Evolutionary conservation across 2,113 vertebrate genomes (phyloP).

Genomic region (Seriola quinqueradiata): DNA sequence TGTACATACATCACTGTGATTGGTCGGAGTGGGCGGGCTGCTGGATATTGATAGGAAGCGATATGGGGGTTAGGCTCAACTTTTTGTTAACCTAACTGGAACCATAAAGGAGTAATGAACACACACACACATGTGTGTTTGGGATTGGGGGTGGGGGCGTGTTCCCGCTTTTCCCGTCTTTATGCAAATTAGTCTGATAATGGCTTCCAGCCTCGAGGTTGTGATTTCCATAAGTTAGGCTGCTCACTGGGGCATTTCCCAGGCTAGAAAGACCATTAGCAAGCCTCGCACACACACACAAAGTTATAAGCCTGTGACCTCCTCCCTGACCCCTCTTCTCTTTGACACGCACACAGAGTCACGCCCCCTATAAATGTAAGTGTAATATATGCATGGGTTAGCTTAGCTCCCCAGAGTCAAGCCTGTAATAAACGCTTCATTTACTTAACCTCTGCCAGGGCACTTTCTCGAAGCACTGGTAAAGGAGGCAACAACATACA

Average conservation of each 20-base stretch:
- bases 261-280: conserved; percentile 88
- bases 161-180: conserved; percentile 68
- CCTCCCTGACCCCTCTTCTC: conserved; percentile 61
- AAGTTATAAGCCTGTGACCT: conserved; percentile 63
- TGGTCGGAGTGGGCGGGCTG: conserved; percentile 44
- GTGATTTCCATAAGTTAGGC: conserved; percentile 91
- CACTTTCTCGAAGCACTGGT: conserved; percentile 35
- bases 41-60: conserved; percentile 85
- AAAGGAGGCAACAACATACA: conserved; percentile 19
- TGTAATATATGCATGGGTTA: conserved; percentile 77
- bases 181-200: conserved; percentile 91
- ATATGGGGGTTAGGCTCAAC: conserved; percentile 74
- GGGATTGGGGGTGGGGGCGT: conserved; percentile 45
- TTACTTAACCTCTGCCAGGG: conserved; percentile 68
- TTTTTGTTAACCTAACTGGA: conserved; percentile 60
- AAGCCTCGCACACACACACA: conserved; percentile 69
- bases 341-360: conserved; percentile 49
- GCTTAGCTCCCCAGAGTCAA: conserved; percentile 56
- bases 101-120: conserved; percentile 81
- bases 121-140: conserved; percentile 38
- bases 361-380: conserved; percentile 56
- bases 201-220: conserved; percentile 86
- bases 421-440: conserved; percentile 66
- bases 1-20: conserved; percentile 60
- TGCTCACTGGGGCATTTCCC: conserved; percentile 86